Conservation (phyloP, 1,140 invertebrate species). For the Drosophila setifemur region DNA sequence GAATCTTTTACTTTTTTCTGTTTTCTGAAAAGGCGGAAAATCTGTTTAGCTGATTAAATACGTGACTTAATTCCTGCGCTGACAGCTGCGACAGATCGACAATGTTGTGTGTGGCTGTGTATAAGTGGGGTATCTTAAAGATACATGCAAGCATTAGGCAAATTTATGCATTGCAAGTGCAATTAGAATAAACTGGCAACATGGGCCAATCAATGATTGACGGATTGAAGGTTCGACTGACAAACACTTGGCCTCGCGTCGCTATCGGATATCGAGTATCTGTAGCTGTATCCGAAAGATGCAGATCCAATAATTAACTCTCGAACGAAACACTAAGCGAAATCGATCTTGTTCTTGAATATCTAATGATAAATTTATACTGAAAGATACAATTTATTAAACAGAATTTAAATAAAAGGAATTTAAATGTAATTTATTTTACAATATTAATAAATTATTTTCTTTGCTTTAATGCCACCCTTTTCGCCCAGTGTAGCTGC, state of each 20-base stretch:
- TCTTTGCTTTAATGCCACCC: too few relatives aligned
- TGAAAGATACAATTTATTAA: too few relatives aligned
- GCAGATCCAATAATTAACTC: not conserved
- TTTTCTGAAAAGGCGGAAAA: constrained; percentile 21
- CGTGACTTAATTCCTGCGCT: constrained; percentile 74
- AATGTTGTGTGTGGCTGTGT: constrained; percentile 18
- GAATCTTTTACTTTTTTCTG: not conserved
- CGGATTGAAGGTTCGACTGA: constrained; percentile 6
- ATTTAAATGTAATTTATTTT: too few relatives aligned
- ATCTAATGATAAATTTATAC: too few relatives aligned
- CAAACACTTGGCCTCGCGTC: constrained; percentile 8
- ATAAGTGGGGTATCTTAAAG: constrained; percentile 36
- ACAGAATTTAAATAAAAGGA: too few relatives aligned
- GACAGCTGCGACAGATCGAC: constrained; percentile 37
- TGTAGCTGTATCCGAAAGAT: not conserved
- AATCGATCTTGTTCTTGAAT: too few relatives aligned
- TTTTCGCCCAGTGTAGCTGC: constrained; percentile 19
- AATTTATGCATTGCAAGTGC: constrained; percentile 41
- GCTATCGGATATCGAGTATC: constrained; percentile 5
- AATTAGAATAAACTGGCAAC: constrained; percentile 22
- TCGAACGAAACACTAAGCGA: too few relatives aligned
- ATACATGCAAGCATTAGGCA: constrained; percentile 17
- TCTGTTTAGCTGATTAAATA: constrained; percentile 79
- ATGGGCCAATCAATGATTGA: constrained; percentile 18
- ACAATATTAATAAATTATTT: too few relatives aligned